phyloP scores from a whole-genome alignment of 2,797 vertebrate species.

The Cossypha niveicapilla region DNA sequence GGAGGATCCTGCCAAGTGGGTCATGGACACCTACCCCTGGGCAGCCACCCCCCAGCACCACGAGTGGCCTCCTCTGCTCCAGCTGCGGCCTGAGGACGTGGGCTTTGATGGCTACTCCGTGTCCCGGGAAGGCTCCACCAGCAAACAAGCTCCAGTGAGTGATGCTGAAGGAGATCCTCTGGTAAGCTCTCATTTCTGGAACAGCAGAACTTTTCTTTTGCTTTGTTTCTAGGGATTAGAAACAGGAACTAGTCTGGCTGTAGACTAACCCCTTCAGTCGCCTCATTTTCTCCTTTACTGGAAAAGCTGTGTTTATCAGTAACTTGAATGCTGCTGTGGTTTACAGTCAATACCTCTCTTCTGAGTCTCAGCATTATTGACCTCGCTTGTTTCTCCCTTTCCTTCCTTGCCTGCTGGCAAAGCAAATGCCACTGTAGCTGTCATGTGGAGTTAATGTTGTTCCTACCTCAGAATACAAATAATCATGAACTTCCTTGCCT shows the following conservation, averaged over 20 bases:
- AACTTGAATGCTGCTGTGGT: background rate
- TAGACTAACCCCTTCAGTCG: background rate
- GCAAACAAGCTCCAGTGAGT: constrained; percentile 87
- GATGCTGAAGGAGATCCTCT: constrained; percentile 92
- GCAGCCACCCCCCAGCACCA: constrained; percentile 83
- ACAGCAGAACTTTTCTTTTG: fast-evolving
- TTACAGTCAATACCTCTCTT: background rate
- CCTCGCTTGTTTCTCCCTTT: fast-evolving
- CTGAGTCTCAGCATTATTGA: background rate
- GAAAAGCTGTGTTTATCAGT: background rate
- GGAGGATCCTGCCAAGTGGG: constrained; percentile 97
- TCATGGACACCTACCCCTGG: constrained; percentile 95
- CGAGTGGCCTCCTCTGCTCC: constrained; percentile 92
- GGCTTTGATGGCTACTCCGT: constrained; percentile 92
- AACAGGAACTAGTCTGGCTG: background rate
- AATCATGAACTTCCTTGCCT: background rate
- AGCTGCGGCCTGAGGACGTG: constrained; percentile 95
- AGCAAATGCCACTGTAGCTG: fast-evolving
- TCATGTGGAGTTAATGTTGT: fast-evolving
- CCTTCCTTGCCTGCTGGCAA: background rate
- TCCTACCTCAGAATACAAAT: background rate
- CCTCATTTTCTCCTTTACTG: background rate
- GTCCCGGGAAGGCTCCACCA: constrained; percentile 83
- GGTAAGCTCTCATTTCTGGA: constrained; percentile 75
- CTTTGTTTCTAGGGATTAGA: background rate